These are phyloP conservation scores for Montipora efflorescens DNA, from an alignment of 64 coral and sea anemone species.

Conservation along the genomic window DNA sequence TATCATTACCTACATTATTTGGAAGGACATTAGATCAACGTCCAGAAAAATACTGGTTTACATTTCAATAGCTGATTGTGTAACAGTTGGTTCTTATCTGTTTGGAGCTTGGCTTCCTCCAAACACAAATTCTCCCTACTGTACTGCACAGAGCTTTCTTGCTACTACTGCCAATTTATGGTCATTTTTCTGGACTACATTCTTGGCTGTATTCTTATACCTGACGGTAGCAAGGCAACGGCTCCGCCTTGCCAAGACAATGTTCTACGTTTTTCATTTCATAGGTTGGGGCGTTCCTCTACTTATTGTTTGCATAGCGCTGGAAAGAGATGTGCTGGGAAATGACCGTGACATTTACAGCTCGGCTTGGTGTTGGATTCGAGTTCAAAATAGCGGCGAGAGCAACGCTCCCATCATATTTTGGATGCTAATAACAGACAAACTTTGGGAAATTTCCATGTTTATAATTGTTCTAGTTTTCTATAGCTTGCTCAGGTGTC, in stretches of 20 bases:
- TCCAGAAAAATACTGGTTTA: conserved; percentile 78
- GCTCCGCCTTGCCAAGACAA: conserved; percentile 53
- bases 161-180: conserved; percentile 75
- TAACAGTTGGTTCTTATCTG: conserved; percentile 60
- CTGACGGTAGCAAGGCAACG: conserved; percentile 55
- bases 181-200: conserved; percentile 93
- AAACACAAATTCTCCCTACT: conserved; percentile 19
- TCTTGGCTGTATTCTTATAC: conserved; percentile 75
- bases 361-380: conserved; percentile 90
- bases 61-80: conserved; percentile 88
- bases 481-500: conserved; percentile 66
- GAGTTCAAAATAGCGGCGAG: not conserved
- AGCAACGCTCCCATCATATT: not conserved
- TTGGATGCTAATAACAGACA: conserved; percentile 85
- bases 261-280: conserved; percentile 67
- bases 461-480: conserved; percentile 68
- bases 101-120: conserved; percentile 23
- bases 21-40: conserved; percentile 81
- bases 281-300: conserved; percentile 77
- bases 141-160: conserved; percentile 74
- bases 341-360: conserved; percentile 51
- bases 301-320: conserved; percentile 45
- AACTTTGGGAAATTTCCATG: conserved; percentile 86
- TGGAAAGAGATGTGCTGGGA: conserved; percentile 36
- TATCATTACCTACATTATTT: conserved; percentile 75